Evolutionary conservation across 2,888 invertebrate species (phyloP).

Genomic region (Papilio gigon): DNA sequence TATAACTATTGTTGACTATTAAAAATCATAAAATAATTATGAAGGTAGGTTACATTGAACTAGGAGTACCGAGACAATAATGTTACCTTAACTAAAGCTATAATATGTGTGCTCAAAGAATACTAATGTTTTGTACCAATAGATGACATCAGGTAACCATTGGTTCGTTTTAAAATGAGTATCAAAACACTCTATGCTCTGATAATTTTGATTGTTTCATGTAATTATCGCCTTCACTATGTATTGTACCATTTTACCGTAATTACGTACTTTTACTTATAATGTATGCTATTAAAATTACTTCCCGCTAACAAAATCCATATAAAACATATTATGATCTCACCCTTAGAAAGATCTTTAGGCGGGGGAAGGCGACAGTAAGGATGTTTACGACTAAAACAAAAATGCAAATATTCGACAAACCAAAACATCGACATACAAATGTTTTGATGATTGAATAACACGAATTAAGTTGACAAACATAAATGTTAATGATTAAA

Average conservation of each 20-base stretch:
- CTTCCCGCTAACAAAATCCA: background rate
- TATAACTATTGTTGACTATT: background rate
- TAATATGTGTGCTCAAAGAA: constrained; percentile 25
- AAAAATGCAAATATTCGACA: constrained; percentile 4
- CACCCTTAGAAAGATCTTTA: background rate
- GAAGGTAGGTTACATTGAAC: constrained; percentile 30
- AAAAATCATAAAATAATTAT: background rate
- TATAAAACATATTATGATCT: no score
- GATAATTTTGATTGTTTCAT: constrained; percentile 36
- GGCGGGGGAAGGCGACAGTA: background rate
- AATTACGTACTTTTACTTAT: background rate
- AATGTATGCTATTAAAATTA: no score
- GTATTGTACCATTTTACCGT: no score
- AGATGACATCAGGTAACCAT: constrained; percentile 21
- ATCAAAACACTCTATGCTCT: constrained; percentile 29
- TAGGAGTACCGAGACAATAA: constrained; percentile 9
- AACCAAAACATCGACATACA: background rate
- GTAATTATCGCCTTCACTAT: constrained; percentile 1
- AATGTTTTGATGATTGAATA: background rate
- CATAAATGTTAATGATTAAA: background rate
- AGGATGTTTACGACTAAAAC: background rate
- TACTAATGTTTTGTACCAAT: constrained; percentile 24
- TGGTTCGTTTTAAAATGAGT: constrained; percentile 10
- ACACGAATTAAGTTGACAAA: background rate
- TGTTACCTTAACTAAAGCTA: background rate